Conservation (phyloP, 2,113 vertebrate genomes). For the Cacatua alba region DNA sequence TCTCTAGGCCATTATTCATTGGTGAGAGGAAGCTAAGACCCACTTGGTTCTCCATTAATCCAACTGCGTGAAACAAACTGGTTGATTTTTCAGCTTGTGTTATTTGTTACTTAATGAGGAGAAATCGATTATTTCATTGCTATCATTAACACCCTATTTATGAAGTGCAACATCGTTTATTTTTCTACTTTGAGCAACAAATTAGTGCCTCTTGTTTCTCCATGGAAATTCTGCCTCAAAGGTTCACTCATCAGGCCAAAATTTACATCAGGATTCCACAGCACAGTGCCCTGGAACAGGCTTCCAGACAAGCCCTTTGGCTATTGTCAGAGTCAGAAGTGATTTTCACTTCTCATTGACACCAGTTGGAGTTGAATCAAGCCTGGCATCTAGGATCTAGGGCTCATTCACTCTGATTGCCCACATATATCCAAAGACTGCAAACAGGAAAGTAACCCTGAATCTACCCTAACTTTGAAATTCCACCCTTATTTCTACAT, state of each 20-base stretch:
- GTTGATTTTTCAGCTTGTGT: constrained; percentile 38
- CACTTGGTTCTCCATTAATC: constrained; percentile 41
- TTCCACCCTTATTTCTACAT: neutral
- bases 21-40: constrained; percentile 28
- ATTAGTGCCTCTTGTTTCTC: neutral
- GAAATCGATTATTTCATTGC: constrained; percentile 16
- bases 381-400: neutral
- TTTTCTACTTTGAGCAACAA: constrained; percentile 15
- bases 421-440: neutral
- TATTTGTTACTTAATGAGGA: constrained; percentile 44
- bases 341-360: neutral
- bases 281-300: neutral
- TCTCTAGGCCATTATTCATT: constrained; percentile 58
- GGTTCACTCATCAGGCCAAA: neutral
- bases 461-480: neutral
- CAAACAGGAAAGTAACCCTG: neutral
- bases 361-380: neutral
- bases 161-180: neutral
- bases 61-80: constrained; percentile 46
- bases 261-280: neutral
- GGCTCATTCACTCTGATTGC: neutral
- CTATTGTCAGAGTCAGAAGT: neutral
- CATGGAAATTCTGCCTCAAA: neutral
- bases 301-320: neutral
- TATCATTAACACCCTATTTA: constrained; percentile 49